A percentile compares a stretch with the other conserved stretches of the same genome.
phyloP scores from a whole-genome alignment of 2,113 vertebrate species.

The Holacanthus passer region DNA sequence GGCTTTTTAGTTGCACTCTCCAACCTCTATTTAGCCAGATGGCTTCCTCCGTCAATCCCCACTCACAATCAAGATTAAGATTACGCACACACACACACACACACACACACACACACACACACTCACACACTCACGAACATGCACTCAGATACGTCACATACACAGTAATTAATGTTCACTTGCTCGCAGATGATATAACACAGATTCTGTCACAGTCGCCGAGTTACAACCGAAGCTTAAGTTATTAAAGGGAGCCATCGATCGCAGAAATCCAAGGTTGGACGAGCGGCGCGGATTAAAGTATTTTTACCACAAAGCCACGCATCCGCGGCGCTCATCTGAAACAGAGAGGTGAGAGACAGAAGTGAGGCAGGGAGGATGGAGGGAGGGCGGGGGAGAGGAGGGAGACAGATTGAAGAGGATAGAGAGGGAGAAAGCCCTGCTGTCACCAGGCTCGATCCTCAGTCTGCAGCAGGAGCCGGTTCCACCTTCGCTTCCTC shows the following conservation, averaged over 20 bases:
- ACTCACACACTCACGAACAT: slow-evolving; percentile 19
- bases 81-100: too few species aligned
- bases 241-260: slow-evolving; percentile 88
- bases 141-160: slow-evolving; percentile 30
- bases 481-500: background rate
- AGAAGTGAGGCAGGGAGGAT: slow-evolving; percentile 4
- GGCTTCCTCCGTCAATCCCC: slow-evolving; percentile 78
- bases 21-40: slow-evolving; percentile 76
- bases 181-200: slow-evolving; percentile 61
- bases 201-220: slow-evolving; percentile 26
- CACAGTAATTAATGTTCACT: slow-evolving; percentile 54
- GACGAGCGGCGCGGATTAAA: slow-evolving; percentile 88
- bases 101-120: slow-evolving; percentile 46
- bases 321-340: slow-evolving; percentile 45
- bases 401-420: slow-evolving; percentile 60
- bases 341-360: slow-evolving; percentile 60
- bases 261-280: slow-evolving; percentile 79
- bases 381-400: slow-evolving; percentile 28
- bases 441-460: slow-evolving; percentile 41
- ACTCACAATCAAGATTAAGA: slow-evolving; percentile 84
- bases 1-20: slow-evolving; percentile 34
- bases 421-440: slow-evolving; percentile 43
- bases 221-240: slow-evolving; percentile 48
- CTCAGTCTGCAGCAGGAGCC: background rate
- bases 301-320: slow-evolving; percentile 92